Conservation (phyloP, 2,888 invertebrate species). For the Papilio elwesi region DNA sequence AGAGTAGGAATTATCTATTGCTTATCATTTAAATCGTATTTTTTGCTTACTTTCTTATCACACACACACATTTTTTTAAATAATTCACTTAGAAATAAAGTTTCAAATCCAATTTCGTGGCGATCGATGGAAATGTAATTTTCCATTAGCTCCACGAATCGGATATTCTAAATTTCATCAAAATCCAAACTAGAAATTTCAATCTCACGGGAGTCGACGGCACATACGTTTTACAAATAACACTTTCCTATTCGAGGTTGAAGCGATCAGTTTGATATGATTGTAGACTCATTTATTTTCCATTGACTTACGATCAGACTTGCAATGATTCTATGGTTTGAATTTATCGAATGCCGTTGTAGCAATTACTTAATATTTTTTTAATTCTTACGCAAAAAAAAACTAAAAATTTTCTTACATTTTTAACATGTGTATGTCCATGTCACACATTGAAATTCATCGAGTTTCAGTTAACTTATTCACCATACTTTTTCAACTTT, state of each 20-base stretch:
- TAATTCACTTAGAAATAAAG: too few relatives aligned
- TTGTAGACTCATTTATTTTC: slow-evolving; percentile 11
- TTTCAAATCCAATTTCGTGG: background rate
- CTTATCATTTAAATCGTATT: too few relatives aligned
- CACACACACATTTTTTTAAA: too few relatives aligned
- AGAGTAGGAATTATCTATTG: background rate
- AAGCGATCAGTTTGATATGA: background rate
- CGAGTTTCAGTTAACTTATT: too few relatives aligned
- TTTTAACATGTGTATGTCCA: too few relatives aligned
- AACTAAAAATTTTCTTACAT: too few relatives aligned
- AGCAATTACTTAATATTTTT: too few relatives aligned
- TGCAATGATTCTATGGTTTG: background rate
- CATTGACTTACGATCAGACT: background rate
- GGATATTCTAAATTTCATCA: slow-evolving; percentile 13
- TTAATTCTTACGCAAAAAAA: too few relatives aligned
- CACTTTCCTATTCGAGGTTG: slow-evolving; percentile 1
- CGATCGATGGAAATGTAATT: slow-evolving; percentile 3
- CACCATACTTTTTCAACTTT: too few relatives aligned
- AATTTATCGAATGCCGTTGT: background rate
- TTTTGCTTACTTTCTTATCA: too few relatives aligned
- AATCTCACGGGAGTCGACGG: slow-evolving; percentile 23
- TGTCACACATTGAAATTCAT: too few relatives aligned
- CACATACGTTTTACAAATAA: slow-evolving; percentile 21
- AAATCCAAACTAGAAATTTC: slow-evolving; percentile 34
- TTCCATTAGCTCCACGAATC: slow-evolving; percentile 19